Base-by-base conservation (phyloP, 2,888 invertebrate species). In the Melinopterus prodromus region DNA sequence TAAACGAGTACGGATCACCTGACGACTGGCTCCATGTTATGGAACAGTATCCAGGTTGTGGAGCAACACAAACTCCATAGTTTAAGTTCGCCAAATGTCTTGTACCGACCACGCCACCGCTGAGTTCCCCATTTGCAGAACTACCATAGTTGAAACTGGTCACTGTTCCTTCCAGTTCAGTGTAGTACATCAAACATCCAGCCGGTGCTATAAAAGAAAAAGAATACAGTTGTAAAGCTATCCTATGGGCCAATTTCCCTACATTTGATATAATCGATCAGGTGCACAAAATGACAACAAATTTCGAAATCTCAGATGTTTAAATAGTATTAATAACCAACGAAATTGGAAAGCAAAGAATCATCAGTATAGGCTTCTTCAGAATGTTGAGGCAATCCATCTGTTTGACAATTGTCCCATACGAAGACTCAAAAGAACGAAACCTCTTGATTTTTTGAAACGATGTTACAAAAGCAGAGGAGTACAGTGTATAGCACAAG, bases 151-250 rank as follows among this genome's bases (percentile, higher is more conserved):
- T 96, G 84, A 96, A 96, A 87, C 95, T 95, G 75, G 89, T 91
- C 4, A 95, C 93, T 0, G 92, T 93, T 3, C 94, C 95, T 0
- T 91, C 87, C 0, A 88, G 85, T 0, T 91, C 91, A 38, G 92
- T 93, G 86, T 93, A 93, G 87, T 95, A 96, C 89, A 95, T 95
- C 35, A 96, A 90, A 86, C 96, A 96, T 69, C 96, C 96, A 79
- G 93, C 92, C 0, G 96, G 96, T 14, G 95, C 96, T 93, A 88
- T 14, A 78, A 70, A 72, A 70, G 14, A 6, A 74, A 38, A 53
- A 16, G 1, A 1, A 6, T 16, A 3, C 6, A 26, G 16, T 16
- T 71, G 7, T 7, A 16, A 7, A 71, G 26, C 12, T 71, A 0
- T 71, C 26, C 71, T 5, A 14, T 71, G 26, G 6, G 14, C 6